These are phyloP conservation scores for Bovichtus variegatus DNA, from an alignment of 2,797 vertebrate genomes.

Conservation along the genomic window DNA sequence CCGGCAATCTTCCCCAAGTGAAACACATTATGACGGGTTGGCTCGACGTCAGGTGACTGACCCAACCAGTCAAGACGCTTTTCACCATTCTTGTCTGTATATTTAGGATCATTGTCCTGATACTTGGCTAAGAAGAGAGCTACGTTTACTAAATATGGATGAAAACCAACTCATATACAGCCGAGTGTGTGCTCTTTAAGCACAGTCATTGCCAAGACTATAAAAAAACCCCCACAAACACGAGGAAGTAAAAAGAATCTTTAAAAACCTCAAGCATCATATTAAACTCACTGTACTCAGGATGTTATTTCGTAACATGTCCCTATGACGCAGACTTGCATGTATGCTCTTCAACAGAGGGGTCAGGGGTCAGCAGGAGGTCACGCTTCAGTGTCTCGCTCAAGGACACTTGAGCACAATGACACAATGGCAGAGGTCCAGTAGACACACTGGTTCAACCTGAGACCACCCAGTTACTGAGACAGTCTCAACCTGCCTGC, in stretches of 20 bases:
- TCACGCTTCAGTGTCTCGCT: slow-evolving; percentile 49
- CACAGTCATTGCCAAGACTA: background rate
- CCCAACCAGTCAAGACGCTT: background rate
- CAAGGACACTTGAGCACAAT: slow-evolving; percentile 44
- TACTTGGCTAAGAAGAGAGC: background rate
- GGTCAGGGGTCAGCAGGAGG: slow-evolving; percentile 34
- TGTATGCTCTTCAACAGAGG: slow-evolving; percentile 8
- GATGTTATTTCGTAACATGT: background rate
- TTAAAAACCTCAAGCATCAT: background rate
- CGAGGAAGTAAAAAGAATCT: background rate
- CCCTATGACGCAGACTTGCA: background rate
- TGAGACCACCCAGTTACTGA: slow-evolving; percentile 50
- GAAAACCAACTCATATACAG: slow-evolving; percentile 16
- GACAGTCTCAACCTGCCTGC: slow-evolving; percentile 1
- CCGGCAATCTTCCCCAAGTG: background rate
- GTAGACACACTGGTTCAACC: slow-evolving; percentile 3
- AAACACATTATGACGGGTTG: background rate
- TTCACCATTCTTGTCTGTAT: background rate
- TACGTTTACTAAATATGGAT: slow-evolving; percentile 37
- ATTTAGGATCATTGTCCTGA: slow-evolving; percentile 12
- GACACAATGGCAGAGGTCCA: slow-evolving; percentile 3
- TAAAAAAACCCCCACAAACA: background rate
- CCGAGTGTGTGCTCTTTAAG: slow-evolving; percentile 5
- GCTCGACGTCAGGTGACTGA: slow-evolving; percentile 16
- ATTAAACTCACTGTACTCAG: background rate